phyloP scores from a whole-genome alignment of 1,140 invertebrate species.

The Trichonephila clavata region DNA sequence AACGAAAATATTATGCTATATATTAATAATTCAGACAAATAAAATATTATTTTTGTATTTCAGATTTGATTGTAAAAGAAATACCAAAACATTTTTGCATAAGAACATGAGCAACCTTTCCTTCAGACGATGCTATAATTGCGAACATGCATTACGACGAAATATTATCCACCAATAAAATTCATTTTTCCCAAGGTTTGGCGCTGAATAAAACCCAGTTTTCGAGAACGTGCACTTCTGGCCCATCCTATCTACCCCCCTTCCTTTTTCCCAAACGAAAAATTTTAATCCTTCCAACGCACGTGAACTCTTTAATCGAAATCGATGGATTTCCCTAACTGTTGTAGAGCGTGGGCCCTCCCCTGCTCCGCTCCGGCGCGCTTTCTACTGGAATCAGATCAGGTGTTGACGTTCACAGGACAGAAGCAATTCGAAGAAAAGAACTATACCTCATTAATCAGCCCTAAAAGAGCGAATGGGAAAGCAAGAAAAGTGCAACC shows the following conservation, averaged over 20 bases:
- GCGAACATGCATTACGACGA: not conserved
- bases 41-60: not conserved
- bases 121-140: not conserved
- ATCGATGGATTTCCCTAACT: slow-evolving; percentile 52
- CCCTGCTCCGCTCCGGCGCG: slow-evolving; percentile 4
- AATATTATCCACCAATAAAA: slow-evolving; percentile 13
- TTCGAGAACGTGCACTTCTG: not conserved
- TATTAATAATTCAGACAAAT: too few relatives aligned
- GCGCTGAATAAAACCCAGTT: not conserved
- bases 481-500: slow-evolving; percentile 55
- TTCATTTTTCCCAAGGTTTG: not conserved
- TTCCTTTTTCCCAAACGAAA: not conserved
- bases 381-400: slow-evolving; percentile 49
- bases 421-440: slow-evolving; percentile 63
- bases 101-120: not conserved
- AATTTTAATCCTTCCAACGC: slow-evolving; percentile 60
- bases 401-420: slow-evolving; percentile 72
- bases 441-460: slow-evolving; percentile 67
- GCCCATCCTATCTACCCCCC: not conserved
- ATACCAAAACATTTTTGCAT: not conserved
- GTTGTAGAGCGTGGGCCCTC: not conserved
- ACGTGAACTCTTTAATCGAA: slow-evolving; percentile 65
- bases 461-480: slow-evolving; percentile 51
- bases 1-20: too few relatives aligned
- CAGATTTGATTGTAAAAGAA: not conserved